Evolutionary conservation across 2,888 invertebrate species (phyloP), one percentile per base, ranked within the genome.

Genomic region (Mythimna impura): DNA sequence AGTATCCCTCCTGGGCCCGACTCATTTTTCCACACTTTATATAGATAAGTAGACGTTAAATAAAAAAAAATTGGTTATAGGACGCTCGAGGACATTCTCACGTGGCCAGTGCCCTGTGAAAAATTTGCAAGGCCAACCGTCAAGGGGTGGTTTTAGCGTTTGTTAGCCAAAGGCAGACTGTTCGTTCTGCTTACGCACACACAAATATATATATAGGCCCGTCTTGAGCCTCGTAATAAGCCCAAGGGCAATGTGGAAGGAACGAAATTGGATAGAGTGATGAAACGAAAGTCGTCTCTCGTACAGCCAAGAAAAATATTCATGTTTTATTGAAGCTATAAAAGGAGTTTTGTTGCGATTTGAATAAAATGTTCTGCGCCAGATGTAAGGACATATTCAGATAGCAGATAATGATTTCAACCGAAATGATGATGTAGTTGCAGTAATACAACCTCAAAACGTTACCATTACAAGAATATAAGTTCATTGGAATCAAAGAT

Each of bases 231-330:
- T 78, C 79, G 88, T 90, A 91, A 91, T 92, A 92, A 88, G 89
- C 89, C 85, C 91, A 90, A 92, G 90, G 90, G 88, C 90, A 87
- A 87, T 86, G 80, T 88, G 85, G 85, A 82, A 78, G 82, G 78
- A 85, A 88, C 86, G 78, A 88, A 91, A 93, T 91, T 92, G 91
- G 89, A 90, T 91, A 88, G 86, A 90, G 87, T 89, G 89, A 91
- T 88, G 89, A 89, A 89, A 90, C 86, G 87, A 88, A 89, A 87
- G 83, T 84, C 84, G 82, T 81, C 82, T 81, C 78, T 75, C 77
- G 70, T 66, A 85, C 74, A 72, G 55, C 63, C 78, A 86, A 83
- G 81, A 86, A 87, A 89, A 88, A 90, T 91, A 90, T 90, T 89
- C 87, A 88, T 89, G 86, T 90, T 90, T 90, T 89, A 89, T 89